phyloP scores from a whole-genome alignment of 2,113 vertebrate species.

The Boleophthalmus pectinirostris region DNA sequence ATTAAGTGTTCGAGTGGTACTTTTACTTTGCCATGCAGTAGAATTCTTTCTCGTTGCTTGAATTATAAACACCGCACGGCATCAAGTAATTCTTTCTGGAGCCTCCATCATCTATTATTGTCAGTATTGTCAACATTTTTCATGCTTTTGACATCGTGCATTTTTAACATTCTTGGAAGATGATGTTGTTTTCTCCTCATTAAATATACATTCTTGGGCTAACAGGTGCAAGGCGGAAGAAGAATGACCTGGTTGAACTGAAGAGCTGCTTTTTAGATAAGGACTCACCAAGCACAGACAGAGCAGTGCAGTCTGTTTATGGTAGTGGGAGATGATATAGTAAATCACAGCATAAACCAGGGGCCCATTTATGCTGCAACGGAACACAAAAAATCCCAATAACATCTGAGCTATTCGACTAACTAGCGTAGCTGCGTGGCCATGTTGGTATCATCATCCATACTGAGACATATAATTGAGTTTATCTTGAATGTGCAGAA shows the following conservation, averaged over 20 bases:
- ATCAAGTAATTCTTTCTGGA: neutral
- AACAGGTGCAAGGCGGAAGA: conserved; percentile 63
- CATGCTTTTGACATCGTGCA: conserved; percentile 30
- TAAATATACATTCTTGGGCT: conserved; percentile 65
- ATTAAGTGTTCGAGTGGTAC: neutral
- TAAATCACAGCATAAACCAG: conserved; percentile 16
- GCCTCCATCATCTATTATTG: neutral
- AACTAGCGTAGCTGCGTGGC: conserved; percentile 1
- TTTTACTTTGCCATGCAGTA: neutral
- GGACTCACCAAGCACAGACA: conserved; percentile 29
- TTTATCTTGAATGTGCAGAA: conserved; percentile 36
- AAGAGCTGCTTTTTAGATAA: conserved; percentile 37
- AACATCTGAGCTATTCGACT: conserved; percentile 4
- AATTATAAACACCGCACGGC: neutral
- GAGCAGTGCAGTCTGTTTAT: neutral
- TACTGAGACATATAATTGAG: conserved; percentile 16
- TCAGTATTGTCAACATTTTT: conserved; percentile 13
- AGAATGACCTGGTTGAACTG: conserved; percentile 23
- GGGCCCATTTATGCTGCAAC: conserved; percentile 10
- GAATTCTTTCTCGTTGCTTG: neutral
- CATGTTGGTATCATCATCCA: conserved; percentile 26
- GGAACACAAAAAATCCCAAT: conserved; percentile 21
- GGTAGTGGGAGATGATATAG: neutral
- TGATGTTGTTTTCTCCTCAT: conserved; percentile 63
- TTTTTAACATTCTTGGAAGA: conserved; percentile 49